A percentile compares a stretch with the other conserved stretches of the same genome.
Conservation (phyloP, 2,797 vertebrate genomes). For the Lutjanus campechanus region DNA sequence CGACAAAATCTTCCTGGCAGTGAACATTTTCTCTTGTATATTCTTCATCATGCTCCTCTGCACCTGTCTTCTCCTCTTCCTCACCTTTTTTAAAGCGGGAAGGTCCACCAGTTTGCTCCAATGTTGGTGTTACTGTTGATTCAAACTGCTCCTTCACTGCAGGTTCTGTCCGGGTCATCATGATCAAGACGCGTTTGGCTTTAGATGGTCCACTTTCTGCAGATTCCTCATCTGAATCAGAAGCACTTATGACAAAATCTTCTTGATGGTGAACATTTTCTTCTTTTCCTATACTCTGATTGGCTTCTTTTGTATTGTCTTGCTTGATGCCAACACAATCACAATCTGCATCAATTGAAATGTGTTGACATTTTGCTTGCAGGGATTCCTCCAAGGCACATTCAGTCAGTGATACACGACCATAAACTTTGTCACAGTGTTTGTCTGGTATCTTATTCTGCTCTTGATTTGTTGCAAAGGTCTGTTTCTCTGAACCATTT, state of each 20-base stretch:
- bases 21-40: no score
- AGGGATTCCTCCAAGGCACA: neutral
- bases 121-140: neutral
- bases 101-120: neutral
- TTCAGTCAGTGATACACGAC: neutral
- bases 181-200: constrained; percentile 35
- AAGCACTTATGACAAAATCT: neutral
- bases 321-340: neutral
- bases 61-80: neutral
- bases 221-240: neutral
- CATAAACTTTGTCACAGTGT: neutral
- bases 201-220: constrained; percentile 1
- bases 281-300: neutral
- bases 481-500: constrained; percentile 10
- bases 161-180: constrained; percentile 16
- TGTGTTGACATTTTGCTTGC: constrained; percentile 21
- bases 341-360: constrained; percentile 15
- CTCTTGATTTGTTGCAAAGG: constrained; percentile 7
- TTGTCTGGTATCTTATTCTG: neutral
- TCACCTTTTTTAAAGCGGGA: neutral
- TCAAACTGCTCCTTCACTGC: constrained; percentile 34
- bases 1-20: no score
- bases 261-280: neutral
- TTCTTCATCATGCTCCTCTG: neutral
- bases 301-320: neutral